Conservation (phyloP, 53 echinoderm and acorn worm genomes). For the Crossaster papposus region DNA sequence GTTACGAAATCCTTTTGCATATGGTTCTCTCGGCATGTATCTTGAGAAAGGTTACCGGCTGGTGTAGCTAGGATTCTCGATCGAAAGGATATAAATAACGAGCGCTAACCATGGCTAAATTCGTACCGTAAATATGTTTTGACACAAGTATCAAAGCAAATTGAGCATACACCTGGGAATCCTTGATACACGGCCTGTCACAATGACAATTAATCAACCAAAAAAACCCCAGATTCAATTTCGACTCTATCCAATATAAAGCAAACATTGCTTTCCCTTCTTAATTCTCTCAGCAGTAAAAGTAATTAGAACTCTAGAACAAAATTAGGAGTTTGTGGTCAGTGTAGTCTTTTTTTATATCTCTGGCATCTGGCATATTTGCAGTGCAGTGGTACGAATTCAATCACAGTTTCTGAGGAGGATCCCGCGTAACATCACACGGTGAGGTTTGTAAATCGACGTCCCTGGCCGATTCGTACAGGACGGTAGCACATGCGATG, state of each 20-base stretch:
- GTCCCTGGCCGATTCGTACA: neutral
- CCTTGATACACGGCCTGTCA: neutral
- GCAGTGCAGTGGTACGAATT: neutral
- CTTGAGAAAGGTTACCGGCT: neutral
- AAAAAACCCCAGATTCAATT: neutral
- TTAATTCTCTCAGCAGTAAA: neutral
- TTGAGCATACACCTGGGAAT: neutral
- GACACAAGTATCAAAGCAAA: neutral
- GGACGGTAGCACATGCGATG: neutral
- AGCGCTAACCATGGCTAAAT: neutral
- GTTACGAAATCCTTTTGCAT: neutral
- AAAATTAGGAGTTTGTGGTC: neutral
- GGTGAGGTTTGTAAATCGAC: too few relatives aligned
- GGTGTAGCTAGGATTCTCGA: too few relatives aligned
- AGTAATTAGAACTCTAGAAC: neutral
- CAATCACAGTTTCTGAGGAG: neutral
- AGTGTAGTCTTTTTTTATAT: neutral
- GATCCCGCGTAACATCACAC: neutral
- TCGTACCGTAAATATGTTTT: neutral
- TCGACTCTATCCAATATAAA: neutral
- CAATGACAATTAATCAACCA: neutral
- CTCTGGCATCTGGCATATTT: too few relatives aligned
- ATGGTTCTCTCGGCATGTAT: neutral
- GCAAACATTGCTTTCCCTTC: neutral
- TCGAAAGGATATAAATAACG: too few relatives aligned